Conservation (phyloP, 2,888 invertebrate genomes). For the Esperia sulphurella region DNA sequence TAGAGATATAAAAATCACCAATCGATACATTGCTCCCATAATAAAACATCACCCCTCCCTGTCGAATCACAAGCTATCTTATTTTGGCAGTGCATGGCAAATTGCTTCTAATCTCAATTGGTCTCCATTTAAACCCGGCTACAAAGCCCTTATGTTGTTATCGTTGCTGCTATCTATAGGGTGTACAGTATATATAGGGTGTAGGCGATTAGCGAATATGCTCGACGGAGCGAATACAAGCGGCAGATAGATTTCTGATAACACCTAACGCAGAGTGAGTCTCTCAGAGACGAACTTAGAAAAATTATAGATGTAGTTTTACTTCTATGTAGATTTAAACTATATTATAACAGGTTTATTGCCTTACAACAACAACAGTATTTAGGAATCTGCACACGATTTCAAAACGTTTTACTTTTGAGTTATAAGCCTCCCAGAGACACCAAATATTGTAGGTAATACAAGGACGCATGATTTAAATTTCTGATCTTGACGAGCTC, state of each 20-base stretch:
- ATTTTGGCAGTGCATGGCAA: conserved; percentile 58
- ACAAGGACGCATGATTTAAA: no score
- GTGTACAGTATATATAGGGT: conserved; percentile 53
- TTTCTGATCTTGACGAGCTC: no score
- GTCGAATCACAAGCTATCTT: conserved; percentile 33
- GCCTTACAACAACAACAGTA: no score
- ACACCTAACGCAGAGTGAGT: conserved; percentile 32
- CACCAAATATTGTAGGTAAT: no score
- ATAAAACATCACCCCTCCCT: conserved; percentile 24
- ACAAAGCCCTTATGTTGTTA: conserved; percentile 58
- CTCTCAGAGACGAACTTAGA: conserved; percentile 3
- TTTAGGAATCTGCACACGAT: no score
- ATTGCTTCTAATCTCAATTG: conserved; percentile 59
- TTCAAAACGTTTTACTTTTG: no score
- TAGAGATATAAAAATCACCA: not conserved
- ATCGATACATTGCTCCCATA: conserved; percentile 12
- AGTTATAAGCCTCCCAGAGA: no score
- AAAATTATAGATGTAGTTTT: no score
- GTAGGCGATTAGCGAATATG: conserved; percentile 64
- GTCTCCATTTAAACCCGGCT: conserved; percentile 51
- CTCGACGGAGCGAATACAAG: conserved; percentile 47
- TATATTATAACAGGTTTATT: no score
- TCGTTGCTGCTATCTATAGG: conserved; percentile 22
- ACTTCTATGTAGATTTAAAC: no score
- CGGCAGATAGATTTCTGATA: conserved; percentile 51